These are phyloP conservation scores for Sebastiscus tertius DNA, from an alignment of 2,797 vertebrate genomes.

Conservation along the genomic window DNA sequence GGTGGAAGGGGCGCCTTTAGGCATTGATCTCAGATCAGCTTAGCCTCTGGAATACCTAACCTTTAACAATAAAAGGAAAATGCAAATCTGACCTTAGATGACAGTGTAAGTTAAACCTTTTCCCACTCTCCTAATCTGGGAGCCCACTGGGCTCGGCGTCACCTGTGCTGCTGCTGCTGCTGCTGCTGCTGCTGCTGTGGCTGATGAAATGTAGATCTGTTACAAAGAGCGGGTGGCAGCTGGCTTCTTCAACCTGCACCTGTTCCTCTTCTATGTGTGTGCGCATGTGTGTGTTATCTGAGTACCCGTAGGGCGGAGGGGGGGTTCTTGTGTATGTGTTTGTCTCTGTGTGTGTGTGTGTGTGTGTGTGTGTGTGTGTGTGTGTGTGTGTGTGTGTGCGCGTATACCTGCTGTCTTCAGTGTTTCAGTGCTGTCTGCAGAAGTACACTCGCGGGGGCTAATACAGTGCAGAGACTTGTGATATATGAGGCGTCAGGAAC, in stretches of 20 bases:
- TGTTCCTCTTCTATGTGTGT: slow-evolving; percentile 54
- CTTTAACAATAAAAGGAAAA: slow-evolving; percentile 79
- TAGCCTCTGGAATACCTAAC: slow-evolving; percentile 71
- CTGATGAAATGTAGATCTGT: slow-evolving; percentile 75
- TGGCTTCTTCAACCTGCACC: slow-evolving; percentile 69
- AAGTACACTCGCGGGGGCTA: slow-evolving; percentile 53
- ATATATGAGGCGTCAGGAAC: slow-evolving; percentile 66
- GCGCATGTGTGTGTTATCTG: slow-evolving; percentile 32
- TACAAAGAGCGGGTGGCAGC: slow-evolving; percentile 67
- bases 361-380: slow-evolving; percentile 2
- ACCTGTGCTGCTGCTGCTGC: slow-evolving; percentile 57
- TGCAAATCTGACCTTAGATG: slow-evolving; percentile 80
- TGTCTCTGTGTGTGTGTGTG: slow-evolving; percentile 9
- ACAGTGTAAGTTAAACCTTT: slow-evolving; percentile 71
- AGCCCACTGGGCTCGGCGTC: slow-evolving; percentile 64
- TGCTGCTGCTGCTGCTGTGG: slow-evolving; percentile 34
- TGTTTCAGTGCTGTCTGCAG: slow-evolving; percentile 68
- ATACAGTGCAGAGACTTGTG: slow-evolving; percentile 63
- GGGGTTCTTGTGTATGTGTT: slow-evolving; percentile 7
- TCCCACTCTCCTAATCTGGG: slow-evolving; percentile 67
- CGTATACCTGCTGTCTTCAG: slow-evolving; percentile 49
- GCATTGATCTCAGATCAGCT: slow-evolving; percentile 75
- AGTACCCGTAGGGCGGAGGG: background rate
- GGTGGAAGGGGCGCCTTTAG: slow-evolving; percentile 49
- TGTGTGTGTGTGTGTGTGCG: background rate